Percentiles rank a stretch among this genome's conserved stretches.
These are phyloP conservation scores for Coreius guichenoti DNA, from an alignment of 2,797 vertebrate genomes.

Conservation along the genomic window DNA sequence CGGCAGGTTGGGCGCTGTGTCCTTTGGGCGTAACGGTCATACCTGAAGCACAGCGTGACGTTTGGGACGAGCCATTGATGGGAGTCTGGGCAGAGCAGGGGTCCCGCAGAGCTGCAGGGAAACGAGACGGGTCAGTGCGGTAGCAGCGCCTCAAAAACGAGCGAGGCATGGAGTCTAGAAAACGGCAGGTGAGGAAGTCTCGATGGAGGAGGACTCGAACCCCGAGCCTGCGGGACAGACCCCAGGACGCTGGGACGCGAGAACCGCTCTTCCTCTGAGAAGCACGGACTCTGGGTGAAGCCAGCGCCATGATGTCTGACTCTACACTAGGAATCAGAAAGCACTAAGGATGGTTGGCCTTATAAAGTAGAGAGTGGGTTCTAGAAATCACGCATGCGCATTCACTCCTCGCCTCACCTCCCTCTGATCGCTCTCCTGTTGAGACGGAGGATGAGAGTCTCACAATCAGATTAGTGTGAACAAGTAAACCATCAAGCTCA, in stretches of 20 bases:
- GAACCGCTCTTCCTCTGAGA: conserved; percentile 10
- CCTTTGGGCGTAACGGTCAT: conserved; percentile 89
- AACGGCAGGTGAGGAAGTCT: conserved; percentile 81
- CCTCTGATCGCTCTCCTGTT: neutral
- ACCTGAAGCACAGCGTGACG: conserved; percentile 81
- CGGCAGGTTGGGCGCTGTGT: conserved; percentile 75
- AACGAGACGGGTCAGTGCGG: conserved; percentile 56
- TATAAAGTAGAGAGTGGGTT: conserved; percentile 63
- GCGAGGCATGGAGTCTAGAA: conserved; percentile 76
- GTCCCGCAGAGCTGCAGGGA: conserved; percentile 82
- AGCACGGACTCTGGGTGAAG: conserved; percentile 25
- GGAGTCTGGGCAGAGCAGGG: conserved; percentile 65
- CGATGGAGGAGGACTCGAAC: conserved; percentile 77
- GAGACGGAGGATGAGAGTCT: neutral
- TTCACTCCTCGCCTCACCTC: neutral
- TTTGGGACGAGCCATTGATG: conserved; percentile 82
- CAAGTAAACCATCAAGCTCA: neutral
- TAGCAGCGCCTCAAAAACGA: conserved; percentile 73
- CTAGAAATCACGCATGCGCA: conserved; percentile 56
- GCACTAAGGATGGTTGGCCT: conserved; percentile 33
- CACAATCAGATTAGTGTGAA: conserved; percentile 42
- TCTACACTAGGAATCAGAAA: neutral
- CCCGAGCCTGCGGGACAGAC: conserved; percentile 61
- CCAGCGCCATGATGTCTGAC: conserved; percentile 62
- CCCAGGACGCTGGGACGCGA: conserved; percentile 50